phyloP scores from a whole-genome alignment of 2,888 invertebrate genomes.

The Exocentrus adspersus region DNA sequence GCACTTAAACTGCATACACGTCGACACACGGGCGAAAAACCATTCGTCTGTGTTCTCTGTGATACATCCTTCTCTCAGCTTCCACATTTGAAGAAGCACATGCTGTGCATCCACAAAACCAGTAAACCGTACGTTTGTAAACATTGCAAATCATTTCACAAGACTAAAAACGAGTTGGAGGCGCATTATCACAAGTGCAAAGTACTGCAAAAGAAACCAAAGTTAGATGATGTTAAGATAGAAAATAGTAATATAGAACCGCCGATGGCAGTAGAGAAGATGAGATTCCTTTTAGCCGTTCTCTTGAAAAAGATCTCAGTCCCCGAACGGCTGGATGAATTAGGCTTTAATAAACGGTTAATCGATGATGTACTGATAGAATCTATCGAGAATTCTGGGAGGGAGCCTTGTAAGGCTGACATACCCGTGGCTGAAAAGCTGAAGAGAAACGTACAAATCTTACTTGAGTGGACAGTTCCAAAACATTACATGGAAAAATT shows the following conservation, averaged over 20 bases:
- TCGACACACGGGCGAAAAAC: slow-evolving; percentile 87
- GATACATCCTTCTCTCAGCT: slow-evolving; percentile 81
- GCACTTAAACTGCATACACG: slow-evolving; percentile 85
- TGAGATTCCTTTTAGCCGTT: slow-evolving; percentile 83
- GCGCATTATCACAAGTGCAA: slow-evolving; percentile 69
- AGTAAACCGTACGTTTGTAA: slow-evolving; percentile 81
- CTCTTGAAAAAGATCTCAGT: slow-evolving; percentile 85
- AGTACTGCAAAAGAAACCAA: slow-evolving; percentile 53
- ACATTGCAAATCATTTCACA: slow-evolving; percentile 78
- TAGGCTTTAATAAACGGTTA: slow-evolving; percentile 78
- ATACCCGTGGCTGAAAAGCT: slow-evolving; percentile 73
- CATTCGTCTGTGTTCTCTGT: slow-evolving; percentile 78
- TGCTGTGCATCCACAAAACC: slow-evolving; percentile 85
- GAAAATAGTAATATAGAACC: slow-evolving; percentile 59
- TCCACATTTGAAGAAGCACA: slow-evolving; percentile 88
- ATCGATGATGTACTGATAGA: slow-evolving; percentile 85
- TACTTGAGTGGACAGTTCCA: slow-evolving; percentile 85
- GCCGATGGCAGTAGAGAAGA: slow-evolving; percentile 75
- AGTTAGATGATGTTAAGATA: slow-evolving; percentile 40
- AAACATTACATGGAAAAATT: slow-evolving; percentile 81
- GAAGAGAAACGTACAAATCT: slow-evolving; percentile 78
- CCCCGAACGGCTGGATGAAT: slow-evolving; percentile 78
- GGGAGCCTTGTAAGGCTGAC: slow-evolving; percentile 71
- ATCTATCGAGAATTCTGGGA: slow-evolving; percentile 79
- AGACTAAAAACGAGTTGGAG: slow-evolving; percentile 79